phyloP scores from a whole-genome alignment of 2,797 vertebrate genomes.

The Syngnathus rostellatus region DNA sequence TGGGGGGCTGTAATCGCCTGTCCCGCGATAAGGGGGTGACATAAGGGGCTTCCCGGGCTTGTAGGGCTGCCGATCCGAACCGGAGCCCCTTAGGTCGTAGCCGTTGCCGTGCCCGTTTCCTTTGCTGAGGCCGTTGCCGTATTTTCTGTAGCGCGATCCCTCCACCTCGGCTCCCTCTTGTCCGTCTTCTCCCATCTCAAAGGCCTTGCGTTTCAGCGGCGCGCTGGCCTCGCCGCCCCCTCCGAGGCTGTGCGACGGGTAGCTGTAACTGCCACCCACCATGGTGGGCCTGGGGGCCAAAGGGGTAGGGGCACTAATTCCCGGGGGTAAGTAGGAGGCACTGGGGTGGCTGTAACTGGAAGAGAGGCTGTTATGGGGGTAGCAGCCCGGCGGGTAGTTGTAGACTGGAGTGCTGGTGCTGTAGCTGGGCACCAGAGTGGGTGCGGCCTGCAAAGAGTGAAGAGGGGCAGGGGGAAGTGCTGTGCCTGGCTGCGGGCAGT shows the following conservation, averaged over 20 bases:
- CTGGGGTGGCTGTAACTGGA: constrained; percentile 75
- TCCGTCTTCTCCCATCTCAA: constrained; percentile 63
- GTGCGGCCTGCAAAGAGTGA: constrained; percentile 66
- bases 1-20: constrained; percentile 71
- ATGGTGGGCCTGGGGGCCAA: constrained; percentile 68
- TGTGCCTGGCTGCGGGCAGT: constrained; percentile 74
- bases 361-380: constrained; percentile 68
- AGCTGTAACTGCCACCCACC: constrained; percentile 66
- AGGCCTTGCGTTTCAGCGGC: constrained; percentile 70
- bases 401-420: constrained; percentile 75
- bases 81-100: constrained; percentile 51
- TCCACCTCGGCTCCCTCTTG: constrained; percentile 62
- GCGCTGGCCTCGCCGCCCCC: constrained; percentile 52
- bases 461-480: constrained; percentile 75
- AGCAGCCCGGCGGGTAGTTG: constrained; percentile 77
- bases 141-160: constrained; percentile 77
- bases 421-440: constrained; percentile 73
- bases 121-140: constrained; percentile 72
- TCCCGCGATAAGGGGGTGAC: constrained; percentile 62
- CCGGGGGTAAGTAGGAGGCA: constrained; percentile 77
- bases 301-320: constrained; percentile 78
- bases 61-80: constrained; percentile 54
- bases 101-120: constrained; percentile 74
- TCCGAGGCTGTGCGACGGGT: constrained; percentile 63
- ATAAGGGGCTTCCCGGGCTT: constrained; percentile 64